Base-by-base conservation (phyloP, 2,888 invertebrate species). In the Brachylomia viminalis region DNA sequence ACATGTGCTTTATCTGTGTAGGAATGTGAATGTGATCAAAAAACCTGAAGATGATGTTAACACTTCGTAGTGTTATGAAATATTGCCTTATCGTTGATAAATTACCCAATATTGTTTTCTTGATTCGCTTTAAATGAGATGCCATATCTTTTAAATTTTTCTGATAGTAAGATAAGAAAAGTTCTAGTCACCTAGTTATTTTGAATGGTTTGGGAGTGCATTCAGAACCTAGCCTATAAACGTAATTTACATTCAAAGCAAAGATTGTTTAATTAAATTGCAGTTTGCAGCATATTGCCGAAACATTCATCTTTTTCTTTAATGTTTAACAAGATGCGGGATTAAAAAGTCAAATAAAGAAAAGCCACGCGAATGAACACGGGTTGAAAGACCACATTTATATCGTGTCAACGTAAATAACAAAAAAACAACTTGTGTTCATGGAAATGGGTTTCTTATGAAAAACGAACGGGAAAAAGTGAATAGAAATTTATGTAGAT, bases 401-500 rank as follows among this genome's bases (percentile, higher is more conserved):
- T 27, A 42, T 20, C 4, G 23, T 27, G 56, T 58, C 45, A 82
- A 59, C 17, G 38, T 65, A 82, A 62, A 68, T 13, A 59, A 56
- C 27, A 61, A 49, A 64, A 47, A 61, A 49, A 56, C 38, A 56
- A 15, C 20, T 17, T 33, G 17, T 69, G 30, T 33, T 33, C 38
- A 67, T 80, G 66, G 33, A 72, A 72, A 80, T 80, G 27, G 33
- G 15, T 56, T 66, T 49, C 49, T 49, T 54, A 42, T 66, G 65
- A 61, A 82, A 75, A 71, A 38, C 56, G 38, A 80, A 83, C 78
- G 66, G 69, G 56, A 71, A 80, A 78, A 83, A 70, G 56, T 71
- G 66, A 83, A 77, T 78, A 70, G 42, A 83, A 61, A 83, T 83
- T 45, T 70, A 78, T 83, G 78, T 33, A 65, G 58, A 82, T 83